Evolutionary conservation across 2,113 vertebrate genomes (phyloP), one percentile per base, ranked within the genome.

Genomic region (Phaethornis superciliosus): DNA sequence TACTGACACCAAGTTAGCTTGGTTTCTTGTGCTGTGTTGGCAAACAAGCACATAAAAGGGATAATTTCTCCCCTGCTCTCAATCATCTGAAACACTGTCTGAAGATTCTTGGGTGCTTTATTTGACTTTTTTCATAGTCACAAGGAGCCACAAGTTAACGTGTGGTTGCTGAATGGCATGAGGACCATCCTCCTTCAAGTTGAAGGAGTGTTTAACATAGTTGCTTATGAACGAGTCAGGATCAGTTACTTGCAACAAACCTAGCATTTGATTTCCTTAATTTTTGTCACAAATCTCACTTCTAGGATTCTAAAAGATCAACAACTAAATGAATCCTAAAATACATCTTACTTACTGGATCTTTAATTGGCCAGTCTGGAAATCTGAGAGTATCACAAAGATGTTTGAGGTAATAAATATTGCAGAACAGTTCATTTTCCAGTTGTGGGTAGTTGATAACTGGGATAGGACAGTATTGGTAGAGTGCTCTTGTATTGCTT

Each of bases 351-450:
- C 98, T 96, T 98, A 99, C 99, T 23, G 99, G 98, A 85, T 99
- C 99, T 98, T 99, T 98, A 96, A 99, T 99, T 35, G 99, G 99
- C 99, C 99, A 99, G 94, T 99, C 98, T 78, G 99, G 99, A 98
- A 99, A 99, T 81, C 97, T 98, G 60, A 91, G 96, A 59, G 98
- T 98, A 97, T 99, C 99, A 90, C 99, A 99, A 64, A 99, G 98
- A 95, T 99, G 99, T 93, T 99, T 98, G 98, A 99, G 99, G 98
- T 99, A 99, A 98, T 99, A 99, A 97, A 99, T 99, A 97, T 98
- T 99, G 97, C 99, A 99, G 98, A 99, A 99, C 15, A 99, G 98
- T 96, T 99, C 99, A 68, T 99, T 98, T 95, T 99, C 99, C 87
- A 99, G 98, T 91, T 99, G 99, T 59, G 99, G 99, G 94, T 99